Percentiles rank a stretch among this genome's conserved stretches.
These are phyloP conservation scores for Catostylus mosaicus DNA, from an alignment of 30 jellyfish, hydroid and myxozoan genomes.

Conservation along the genomic window DNA sequence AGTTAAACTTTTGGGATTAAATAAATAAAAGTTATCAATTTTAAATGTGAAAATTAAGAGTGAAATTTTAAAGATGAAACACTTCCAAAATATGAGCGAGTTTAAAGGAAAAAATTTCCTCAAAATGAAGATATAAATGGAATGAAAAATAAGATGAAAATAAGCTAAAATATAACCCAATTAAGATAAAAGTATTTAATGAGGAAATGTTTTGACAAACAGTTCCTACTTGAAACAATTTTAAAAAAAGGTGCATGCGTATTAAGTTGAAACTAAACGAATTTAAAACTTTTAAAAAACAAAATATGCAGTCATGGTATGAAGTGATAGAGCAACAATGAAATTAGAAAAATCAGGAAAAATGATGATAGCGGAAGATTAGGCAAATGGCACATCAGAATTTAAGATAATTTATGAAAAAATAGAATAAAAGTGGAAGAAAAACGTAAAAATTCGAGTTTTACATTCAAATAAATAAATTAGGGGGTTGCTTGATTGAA, in stretches of 20 bases:
- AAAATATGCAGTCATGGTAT: not conserved
- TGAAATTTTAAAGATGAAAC: too few species aligned
- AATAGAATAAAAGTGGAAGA: too few species aligned
- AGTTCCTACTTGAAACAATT: not conserved
- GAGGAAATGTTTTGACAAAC: not conserved
- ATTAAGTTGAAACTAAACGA: not conserved
- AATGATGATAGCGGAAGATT: too few species aligned
- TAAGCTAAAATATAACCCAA: not conserved
- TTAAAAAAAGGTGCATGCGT: conserved; percentile 43
- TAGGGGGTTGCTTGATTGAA: too few species aligned
- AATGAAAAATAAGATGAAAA: not conserved
- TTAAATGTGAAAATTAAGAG: too few species aligned
- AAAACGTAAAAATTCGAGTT: too few species aligned
- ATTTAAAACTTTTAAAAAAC: not conserved
- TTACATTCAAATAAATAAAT: too few species aligned
- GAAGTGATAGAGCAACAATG: not conserved
- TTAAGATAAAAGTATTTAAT: not conserved
- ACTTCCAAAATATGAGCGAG: too few species aligned
- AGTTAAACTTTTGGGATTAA: too few species aligned
- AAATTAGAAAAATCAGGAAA: not conserved
- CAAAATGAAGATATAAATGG: not conserved
- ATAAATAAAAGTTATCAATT: too few species aligned
- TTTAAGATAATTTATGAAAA: too few species aligned
- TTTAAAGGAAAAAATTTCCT: not conserved
- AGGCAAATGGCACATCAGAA: too few species aligned